Evolutionary conservation across 2,797 vertebrate genomes (phyloP), one percentile per base, ranked within the genome.

Genomic region (Danio jaintianensis): DNA sequence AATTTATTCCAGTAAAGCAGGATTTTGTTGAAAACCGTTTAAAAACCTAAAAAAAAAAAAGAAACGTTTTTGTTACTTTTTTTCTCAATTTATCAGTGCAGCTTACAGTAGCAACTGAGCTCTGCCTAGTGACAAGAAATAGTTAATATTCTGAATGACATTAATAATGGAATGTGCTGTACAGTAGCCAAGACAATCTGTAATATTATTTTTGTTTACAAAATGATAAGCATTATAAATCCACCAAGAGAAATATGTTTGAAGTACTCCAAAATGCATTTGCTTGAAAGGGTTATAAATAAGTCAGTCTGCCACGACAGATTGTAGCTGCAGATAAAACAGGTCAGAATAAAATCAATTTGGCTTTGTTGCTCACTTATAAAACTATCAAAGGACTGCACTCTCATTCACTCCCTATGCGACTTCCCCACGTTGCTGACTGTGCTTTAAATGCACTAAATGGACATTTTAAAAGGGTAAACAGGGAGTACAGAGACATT

Each of bases 291-390:
- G 58, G 68, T 72, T 64, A 72, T 73, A 79, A 79, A 79, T 79
- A 64, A 73, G 69, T 55, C 59, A 73, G 69, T 47, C 61, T 55
- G 76, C 42, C 43, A 66, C 16, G 20, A 15, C 47, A 82, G 74
- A 42, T 62, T 50, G 29, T 50, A 55, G 67, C 56, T 48, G 62
- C 42, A n/a, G 78, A 75, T 56, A 78, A 67, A 53, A 58, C 13
- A 40, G 78, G 78, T 81, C 78, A 83, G 58, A 43, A 79, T 55
- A 56, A 81, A 74, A 78, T 78, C 78, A 81, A 53, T 78, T 70
- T 78, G 58, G 42, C 84, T 56, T 80, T 69, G 82, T 69, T 82
- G 78, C 48, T 82, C 61, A 63, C 77, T 85, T 78, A 78, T 80
- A 73, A 40, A 75, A 85, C 56, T 50, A 59, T 70, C 68, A 75